Base-by-base conservation (phyloP, 2,797 vertebrate genomes). In the Myotis vivesi region DNA sequence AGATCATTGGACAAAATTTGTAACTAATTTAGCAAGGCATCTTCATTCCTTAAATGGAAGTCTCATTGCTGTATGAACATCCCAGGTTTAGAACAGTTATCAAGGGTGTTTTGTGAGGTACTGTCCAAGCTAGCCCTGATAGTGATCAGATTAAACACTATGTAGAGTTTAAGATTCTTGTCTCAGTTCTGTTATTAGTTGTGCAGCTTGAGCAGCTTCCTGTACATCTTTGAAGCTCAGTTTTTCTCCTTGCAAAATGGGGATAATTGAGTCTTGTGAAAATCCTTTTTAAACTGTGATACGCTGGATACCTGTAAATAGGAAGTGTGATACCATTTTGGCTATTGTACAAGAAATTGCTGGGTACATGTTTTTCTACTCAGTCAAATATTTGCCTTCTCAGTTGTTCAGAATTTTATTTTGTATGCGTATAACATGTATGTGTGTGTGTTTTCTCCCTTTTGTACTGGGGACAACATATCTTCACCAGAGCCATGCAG, bases 261-360 rank as follows among this genome's bases (percentile, higher is more conserved):
- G 33, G 3, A 83, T 71, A 64, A 55, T 53, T 71, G 5, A 33
- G 28, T 86, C 41, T 92, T 87, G 1, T 85, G 23, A 82, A 96
- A 91, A 92, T 94, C 12, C 38, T 91, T 84, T 86, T 17, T 79
- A 93, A 92, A 41, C 19, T 72, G n/a, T 85, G 46, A 69, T 95
- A 84, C 66, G 11, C 62, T 87, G 12, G 22, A 69, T 92, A 72
- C 55, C 38, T 92, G 15, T 64, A 80, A 86, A 84, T 76, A 86
- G n/a, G 19, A 92, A 93, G 53, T 92, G 6, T 92, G n/a, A 36
- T 92, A 51, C 20, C 11, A 66, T 87, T 94, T 72, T 92, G 38
- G 33, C 33, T 86, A 17, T 68, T 87, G 30, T 62, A 46, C 6
- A 90, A 80, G 53, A 96, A 81, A 46, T 88, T 76, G 5, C 41